These are phyloP conservation scores for Spermophilus dauricus DNA, from an alignment of 2,113 vertebrate genomes.

Conservation along the genomic window DNA sequence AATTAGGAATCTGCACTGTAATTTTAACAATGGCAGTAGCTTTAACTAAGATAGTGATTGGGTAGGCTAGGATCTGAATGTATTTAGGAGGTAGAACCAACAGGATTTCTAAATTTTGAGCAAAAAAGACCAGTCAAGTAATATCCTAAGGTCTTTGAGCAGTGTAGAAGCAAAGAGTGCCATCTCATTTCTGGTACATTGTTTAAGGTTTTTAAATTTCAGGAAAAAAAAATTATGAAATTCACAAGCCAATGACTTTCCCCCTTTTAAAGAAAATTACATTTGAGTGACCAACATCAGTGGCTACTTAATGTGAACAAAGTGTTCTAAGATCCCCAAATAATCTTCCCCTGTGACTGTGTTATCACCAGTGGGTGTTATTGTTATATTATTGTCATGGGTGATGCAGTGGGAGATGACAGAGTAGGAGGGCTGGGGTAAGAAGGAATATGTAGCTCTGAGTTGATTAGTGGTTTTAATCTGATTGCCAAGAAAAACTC, in stretches of 20 bases:
- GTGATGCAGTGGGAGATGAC: background rate
- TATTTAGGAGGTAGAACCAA: conserved; percentile 14
- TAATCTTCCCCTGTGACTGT: background rate
- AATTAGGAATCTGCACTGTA: background rate
- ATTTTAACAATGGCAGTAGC: background rate
- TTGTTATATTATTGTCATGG: background rate
- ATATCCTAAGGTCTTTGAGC: conserved; percentile 1
- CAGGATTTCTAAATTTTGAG: conserved; percentile 2
- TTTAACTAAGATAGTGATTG: background rate
- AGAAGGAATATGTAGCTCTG: background rate
- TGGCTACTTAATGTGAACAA: background rate
- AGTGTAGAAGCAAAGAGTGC: background rate
- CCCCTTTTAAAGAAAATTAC: background rate
- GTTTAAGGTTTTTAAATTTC: conserved; percentile 4
- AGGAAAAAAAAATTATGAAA: background rate
- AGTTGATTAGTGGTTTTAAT: background rate
- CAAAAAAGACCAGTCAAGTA: background rate
- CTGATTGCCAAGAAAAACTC: background rate
- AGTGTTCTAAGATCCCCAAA: background rate
- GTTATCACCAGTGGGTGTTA: background rate
- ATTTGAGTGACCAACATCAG: background rate
- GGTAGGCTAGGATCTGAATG: background rate
- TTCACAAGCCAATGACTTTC: background rate
- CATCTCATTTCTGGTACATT: background rate
- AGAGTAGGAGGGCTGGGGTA: too few relatives aligned